phyloP scores from a whole-genome alignment of 2,113 vertebrate species.

The Drymodes brunneopygia region DNA sequence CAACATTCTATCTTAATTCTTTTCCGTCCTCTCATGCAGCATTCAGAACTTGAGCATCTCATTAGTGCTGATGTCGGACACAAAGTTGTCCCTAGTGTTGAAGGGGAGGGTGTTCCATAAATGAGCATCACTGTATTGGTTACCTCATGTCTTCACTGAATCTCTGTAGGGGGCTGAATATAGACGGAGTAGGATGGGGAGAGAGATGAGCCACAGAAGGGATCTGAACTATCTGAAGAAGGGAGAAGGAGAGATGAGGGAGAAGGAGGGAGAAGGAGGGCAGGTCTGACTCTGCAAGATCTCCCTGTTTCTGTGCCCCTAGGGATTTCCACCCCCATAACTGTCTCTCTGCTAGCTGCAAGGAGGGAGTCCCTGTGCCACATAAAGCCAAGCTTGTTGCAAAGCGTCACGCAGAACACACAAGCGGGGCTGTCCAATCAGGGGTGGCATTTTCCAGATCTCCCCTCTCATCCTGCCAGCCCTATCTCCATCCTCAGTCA shows the following conservation, averaged over 20 bases:
- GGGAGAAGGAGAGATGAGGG: background rate
- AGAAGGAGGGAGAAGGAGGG: background rate
- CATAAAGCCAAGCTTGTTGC: background rate
- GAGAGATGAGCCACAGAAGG: background rate
- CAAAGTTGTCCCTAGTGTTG: background rate
- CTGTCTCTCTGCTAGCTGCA: background rate
- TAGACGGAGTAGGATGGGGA: background rate
- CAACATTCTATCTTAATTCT: background rate
- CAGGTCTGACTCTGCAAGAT: background rate
- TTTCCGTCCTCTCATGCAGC: background rate
- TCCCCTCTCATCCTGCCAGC: background rate
- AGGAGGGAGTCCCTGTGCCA: background rate
- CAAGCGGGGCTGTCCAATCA: background rate
- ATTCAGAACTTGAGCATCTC: background rate
- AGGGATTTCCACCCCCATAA: conserved; percentile 8
- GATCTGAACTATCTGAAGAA: background rate
- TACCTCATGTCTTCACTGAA: background rate
- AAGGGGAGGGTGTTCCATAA: conserved; percentile 4
- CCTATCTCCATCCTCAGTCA: background rate
- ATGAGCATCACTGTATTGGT: background rate
- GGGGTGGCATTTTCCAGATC: background rate
- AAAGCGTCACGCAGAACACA: background rate
- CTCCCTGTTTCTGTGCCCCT: background rate
- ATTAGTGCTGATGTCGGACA: conserved; percentile 9
- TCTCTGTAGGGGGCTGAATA: conserved; percentile 1